These are phyloP conservation scores for Columba livia DNA, from an alignment of 2,113 vertebrate species.

Conservation along the genomic window DNA sequence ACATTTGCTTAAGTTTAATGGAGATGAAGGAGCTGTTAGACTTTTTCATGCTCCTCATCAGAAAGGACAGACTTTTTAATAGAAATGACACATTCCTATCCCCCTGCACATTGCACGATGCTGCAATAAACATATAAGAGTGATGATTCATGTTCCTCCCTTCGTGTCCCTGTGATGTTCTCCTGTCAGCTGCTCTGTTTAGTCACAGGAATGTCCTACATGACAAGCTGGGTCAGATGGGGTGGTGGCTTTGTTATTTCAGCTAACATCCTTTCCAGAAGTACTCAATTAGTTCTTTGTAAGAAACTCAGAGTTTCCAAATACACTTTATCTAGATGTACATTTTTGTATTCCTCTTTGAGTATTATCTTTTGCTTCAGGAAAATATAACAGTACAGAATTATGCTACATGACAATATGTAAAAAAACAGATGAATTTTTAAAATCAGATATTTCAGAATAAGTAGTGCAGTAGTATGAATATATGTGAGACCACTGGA, in stretches of 20 bases:
- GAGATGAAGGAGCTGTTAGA: neutral
- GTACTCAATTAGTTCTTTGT: neutral
- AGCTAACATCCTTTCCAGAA: neutral
- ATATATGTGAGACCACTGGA: neutral
- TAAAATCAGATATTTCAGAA: neutral
- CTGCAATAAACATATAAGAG: neutral
- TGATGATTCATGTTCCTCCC: neutral
- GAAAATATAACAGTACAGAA: neutral
- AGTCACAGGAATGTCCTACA: neutral
- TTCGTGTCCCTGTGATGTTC: neutral
- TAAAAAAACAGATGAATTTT: neutral
- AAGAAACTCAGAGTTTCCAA: neutral
- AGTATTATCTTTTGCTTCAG: neutral
- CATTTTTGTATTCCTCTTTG: neutral
- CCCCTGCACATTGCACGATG: fast-evolving
- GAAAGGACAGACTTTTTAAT: neutral
- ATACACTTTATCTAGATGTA: neutral
- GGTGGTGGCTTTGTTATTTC: neutral
- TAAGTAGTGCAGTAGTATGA: neutral
- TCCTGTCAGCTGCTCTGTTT: neutral
- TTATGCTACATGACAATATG: neutral
- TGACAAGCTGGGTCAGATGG: neutral
- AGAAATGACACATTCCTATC: neutral
- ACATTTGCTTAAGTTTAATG: neutral
- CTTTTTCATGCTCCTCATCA: neutral